Percentiles rank a stretch among this genome's conserved stretches.
Evolutionary conservation across 2,797 vertebrate genomes (phyloP).

Genomic region (Chiropotes sagulatus): DNA sequence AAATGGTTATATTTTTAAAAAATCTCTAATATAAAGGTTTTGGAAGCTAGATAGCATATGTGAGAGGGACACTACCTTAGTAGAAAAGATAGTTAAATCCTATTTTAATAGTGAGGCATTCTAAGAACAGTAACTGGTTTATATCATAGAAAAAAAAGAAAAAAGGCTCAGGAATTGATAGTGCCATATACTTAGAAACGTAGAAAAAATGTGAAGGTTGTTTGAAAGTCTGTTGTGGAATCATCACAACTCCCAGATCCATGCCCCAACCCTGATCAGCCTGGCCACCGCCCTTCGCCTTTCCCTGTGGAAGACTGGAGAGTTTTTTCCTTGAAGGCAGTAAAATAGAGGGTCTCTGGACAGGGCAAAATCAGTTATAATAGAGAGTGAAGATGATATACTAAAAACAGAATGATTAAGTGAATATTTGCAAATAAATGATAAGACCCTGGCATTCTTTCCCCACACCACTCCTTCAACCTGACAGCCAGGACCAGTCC

Average conservation of each 20-base stretch:
- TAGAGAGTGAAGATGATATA: background rate
- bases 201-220: background rate
- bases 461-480: background rate
- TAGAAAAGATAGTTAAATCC: background rate
- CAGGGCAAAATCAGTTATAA: background rate
- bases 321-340: background rate
- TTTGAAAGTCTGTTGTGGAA: background rate
- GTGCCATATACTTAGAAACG: background rate
- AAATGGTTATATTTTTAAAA: background rate
- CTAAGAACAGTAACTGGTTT: background rate
- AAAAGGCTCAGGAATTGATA: background rate
- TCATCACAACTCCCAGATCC: background rate
- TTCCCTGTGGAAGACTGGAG: background rate
- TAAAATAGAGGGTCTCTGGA: background rate
- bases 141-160: background rate
- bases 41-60: background rate
- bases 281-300: background rate
- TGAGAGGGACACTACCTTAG: background rate
- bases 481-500: background rate
- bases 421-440: background rate
- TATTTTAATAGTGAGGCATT: background rate
- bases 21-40: background rate
- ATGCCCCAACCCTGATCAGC: background rate
- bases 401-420: background rate
- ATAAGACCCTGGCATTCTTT: background rate